These are phyloP conservation scores for Colossoma macropomum DNA, from an alignment of 2,113 vertebrate species.

Conservation along the genomic window DNA sequence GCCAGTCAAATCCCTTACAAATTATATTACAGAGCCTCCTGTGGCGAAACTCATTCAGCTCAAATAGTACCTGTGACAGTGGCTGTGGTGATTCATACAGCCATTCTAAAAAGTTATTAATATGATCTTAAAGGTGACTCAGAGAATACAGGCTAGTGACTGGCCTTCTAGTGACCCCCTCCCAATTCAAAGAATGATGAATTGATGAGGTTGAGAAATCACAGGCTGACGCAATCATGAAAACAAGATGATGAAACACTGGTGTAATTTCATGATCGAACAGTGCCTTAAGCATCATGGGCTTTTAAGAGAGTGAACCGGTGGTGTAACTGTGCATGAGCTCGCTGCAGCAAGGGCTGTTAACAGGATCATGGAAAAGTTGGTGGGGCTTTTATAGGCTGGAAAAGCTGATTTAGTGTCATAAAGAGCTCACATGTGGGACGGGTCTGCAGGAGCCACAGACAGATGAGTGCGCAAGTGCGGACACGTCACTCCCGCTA, in stretches of 20 bases:
- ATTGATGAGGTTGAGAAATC: background rate
- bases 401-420: conserved; percentile 40
- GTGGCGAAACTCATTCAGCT: no score
- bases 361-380: conserved; percentile 31
- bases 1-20: no score
- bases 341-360: background rate
- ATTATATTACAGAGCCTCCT: no score
- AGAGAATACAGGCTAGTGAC: no score
- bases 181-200: background rate
- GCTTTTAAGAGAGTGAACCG: background rate
- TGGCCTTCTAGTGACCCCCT: background rate
- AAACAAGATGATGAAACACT: conserved; percentile 9
- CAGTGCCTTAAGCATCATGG: conserved; percentile 5
- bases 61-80: no score
- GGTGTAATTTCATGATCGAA: background rate
- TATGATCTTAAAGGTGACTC: background rate
- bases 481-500: background rate
- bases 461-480: background rate
- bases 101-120: no score
- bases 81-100: no score
- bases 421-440: conserved; percentile 13
- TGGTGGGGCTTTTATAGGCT: conserved; percentile 20
- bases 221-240: conserved; percentile 12
- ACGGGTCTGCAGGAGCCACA: conserved; percentile 1
- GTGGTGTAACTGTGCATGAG: background rate